These are phyloP conservation scores for Pangasius sanitwongsei DNA, from an alignment of 2,797 vertebrate species.

Conservation along the genomic window DNA sequence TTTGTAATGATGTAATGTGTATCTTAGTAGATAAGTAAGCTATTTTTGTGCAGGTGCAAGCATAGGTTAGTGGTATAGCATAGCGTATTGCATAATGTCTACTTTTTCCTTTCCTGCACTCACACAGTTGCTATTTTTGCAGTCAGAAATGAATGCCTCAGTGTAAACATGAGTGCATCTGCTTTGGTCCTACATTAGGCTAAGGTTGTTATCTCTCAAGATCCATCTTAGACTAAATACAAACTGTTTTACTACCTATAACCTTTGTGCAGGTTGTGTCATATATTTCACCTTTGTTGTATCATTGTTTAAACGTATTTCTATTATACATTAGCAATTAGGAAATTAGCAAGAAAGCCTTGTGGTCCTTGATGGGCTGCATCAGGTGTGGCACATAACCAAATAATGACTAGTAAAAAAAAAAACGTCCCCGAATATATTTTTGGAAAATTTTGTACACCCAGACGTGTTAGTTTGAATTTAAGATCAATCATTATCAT, in stretches of 20 bases:
- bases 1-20: neutral
- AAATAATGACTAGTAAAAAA: too few species aligned
- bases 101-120: neutral
- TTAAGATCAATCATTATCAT: too few species aligned
- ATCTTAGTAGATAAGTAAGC: too few species aligned
- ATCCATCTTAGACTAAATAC: too few species aligned
- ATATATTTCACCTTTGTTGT: neutral
- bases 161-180: neutral
- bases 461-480: too few species aligned
- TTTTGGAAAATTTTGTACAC: too few species aligned
- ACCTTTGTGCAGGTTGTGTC: neutral
- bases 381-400: too few species aligned
- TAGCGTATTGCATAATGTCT: neutral
- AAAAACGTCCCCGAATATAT: too few species aligned
- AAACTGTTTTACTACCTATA: neutral
- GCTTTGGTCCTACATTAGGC: neutral
- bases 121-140: neutral
- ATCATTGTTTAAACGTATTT: neutral
- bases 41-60: neutral
- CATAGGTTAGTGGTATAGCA: neutral
- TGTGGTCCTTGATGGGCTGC: too few species aligned
- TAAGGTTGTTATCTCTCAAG: neutral
- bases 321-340: neutral
- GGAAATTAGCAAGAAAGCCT: too few species aligned
- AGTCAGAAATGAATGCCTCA: neutral